Base-by-base conservation (phyloP, 2,797 vertebrate species). In the Myotis planiceps region DNA sequence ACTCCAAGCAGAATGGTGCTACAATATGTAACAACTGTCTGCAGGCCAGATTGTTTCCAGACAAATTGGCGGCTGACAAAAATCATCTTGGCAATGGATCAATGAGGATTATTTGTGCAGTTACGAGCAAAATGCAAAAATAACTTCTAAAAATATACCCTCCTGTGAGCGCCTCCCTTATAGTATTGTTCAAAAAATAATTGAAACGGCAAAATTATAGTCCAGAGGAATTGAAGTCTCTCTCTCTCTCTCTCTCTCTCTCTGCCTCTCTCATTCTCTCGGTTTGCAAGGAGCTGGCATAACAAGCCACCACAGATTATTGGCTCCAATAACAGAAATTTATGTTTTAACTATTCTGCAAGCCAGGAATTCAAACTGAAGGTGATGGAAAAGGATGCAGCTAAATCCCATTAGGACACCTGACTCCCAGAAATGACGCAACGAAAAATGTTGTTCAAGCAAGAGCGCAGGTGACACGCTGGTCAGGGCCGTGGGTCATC, bases 1-100 rank as follows among this genome's bases (percentile, higher is more conserved):
- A 94, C 91, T 79, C 81, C n/a, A 76, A 58, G 85, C 72, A 80
- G 47, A 94, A 78, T 79, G 53, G 55, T 69, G 6, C 45, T 23
- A 29, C 93, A 45, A 15, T 1, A 21, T 3, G 65, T 78, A 6
- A 27, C 42, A 27, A 45, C 58, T 81, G 8, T 80, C 34, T 87
- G 14, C 12, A 55, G 74, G 68, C 27, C 19, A 45, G 80, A 88
- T 45, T 27, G 55, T 87, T 34, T 82, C 63, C 55, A 90, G 66
- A 63, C 12, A 53, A 65, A 74, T 49, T 16, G 92, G 37, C 25
- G 27, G 34, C 15, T 49, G 71, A 92, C 25, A 68, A 85, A 94
- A 90, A 86, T 68, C 23, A 74, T 91, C 42, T 76, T 81, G 49
- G 68, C 9, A 29, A 45, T 72, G 10, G 47, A 37, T 69, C 69